Evolutionary conservation across 1,140 invertebrate genomes (phyloP).

Genomic region (Tribolium madens): DNA sequence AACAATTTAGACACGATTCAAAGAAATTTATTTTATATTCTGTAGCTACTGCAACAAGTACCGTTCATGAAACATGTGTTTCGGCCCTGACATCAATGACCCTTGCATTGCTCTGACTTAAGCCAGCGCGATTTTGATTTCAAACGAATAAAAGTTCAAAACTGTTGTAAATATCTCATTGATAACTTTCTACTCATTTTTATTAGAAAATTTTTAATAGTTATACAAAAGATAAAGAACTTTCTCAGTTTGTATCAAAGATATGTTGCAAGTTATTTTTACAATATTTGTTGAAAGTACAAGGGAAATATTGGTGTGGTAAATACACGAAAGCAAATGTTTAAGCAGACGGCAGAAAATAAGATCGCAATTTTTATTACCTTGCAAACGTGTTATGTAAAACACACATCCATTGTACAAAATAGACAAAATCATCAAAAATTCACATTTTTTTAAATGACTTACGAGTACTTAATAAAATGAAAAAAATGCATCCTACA

Average conservation of each 20-base stretch:
- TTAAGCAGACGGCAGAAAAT: neutral
- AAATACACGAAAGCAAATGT: neutral
- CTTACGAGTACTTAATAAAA: too few relatives aligned
- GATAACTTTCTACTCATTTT: neutral
- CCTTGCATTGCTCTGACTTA: slow-evolving; percentile 3
- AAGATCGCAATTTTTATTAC: neutral
- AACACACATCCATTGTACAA: neutral
- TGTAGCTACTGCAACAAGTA: neutral
- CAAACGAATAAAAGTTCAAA: neutral
- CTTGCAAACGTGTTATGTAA: neutral
- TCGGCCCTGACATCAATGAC: slow-evolving; percentile 7
- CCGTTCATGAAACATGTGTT: slow-evolving; percentile 5
- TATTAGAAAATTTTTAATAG: neutral
- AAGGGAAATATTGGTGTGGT: neutral
- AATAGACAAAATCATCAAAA: neutral
- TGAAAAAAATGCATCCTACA: too few relatives aligned
- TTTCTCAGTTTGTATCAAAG: neutral
- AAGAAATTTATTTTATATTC: slow-evolving; percentile 9
- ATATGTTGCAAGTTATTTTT: neutral
- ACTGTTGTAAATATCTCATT: neutral
- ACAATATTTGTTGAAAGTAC: neutral
- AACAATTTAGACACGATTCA: neutral
- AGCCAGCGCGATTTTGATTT: neutral
- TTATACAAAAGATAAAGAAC: neutral
- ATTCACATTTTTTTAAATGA: too few relatives aligned